phyloP scores from a whole-genome alignment of 1,140 invertebrate species.

The Lepidurus couesii region DNA sequence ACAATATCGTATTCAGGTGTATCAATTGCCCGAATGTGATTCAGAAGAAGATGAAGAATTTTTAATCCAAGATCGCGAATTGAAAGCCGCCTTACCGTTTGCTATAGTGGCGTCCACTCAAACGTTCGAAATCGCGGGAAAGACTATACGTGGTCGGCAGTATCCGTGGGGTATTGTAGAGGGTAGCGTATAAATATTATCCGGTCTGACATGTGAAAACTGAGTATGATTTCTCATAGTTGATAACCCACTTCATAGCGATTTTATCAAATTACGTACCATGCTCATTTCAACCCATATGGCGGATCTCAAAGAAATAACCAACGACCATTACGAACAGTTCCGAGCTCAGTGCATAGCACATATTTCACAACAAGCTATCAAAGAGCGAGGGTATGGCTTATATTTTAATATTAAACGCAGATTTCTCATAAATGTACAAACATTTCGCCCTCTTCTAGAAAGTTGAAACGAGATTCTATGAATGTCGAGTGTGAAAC shows the following conservation, averaged over 20 bases:
- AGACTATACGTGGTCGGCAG: conserved; percentile 79
- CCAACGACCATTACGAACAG: conserved; percentile 93
- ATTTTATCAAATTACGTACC: conserved; percentile 91
- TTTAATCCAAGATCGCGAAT: conserved; percentile 78
- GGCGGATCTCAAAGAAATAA: conserved; percentile 91
- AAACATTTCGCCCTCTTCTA: background rate
- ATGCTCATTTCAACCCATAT: conserved; percentile 95
- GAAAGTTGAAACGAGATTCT: conserved; percentile 33
- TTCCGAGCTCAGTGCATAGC: conserved; percentile 85
- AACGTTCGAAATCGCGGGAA: conserved; percentile 77
- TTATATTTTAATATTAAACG: conserved; percentile 41
- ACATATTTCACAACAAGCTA: conserved; percentile 78
- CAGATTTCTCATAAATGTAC: conserved; percentile 33
- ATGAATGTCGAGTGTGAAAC: conserved; percentile 5
- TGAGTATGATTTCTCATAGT: conserved; percentile 49
- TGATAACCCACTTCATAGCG: conserved; percentile 94
- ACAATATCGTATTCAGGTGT: conserved; percentile 30
- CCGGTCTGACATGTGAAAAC: background rate
- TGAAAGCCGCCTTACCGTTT: conserved; percentile 91
- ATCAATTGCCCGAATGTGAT: conserved; percentile 96
- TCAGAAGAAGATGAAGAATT: conserved; percentile 90
- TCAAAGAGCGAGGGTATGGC: conserved; percentile 68
- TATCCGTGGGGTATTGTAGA: conserved; percentile 99
- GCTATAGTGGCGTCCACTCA: conserved; percentile 93
- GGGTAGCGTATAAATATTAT: conserved; percentile 36